Evolutionary conservation across 2,888 invertebrate species (phyloP), one percentile per base, ranked within the genome.

Genomic region (Nemotelus nigrinus): DNA sequence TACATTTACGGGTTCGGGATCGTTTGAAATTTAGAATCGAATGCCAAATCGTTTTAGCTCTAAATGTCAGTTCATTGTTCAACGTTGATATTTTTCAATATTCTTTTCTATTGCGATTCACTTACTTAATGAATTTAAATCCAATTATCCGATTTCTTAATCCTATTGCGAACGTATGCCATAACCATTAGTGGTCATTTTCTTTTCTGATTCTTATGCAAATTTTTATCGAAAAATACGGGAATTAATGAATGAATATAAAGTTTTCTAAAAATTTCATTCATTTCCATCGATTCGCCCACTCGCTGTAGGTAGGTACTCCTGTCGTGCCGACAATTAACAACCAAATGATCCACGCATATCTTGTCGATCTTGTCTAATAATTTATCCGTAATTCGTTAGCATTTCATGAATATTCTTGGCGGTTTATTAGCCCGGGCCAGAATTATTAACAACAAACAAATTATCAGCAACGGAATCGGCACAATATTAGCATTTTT

Each of bases 331-430:
- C 10, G n/a, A 8, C 8, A 47, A 47, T 45, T 65, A 25, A 63
- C 47, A 47, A 7, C 3, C 6, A 57, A 71, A 25, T 44, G 4
- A 43, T 55, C 41, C 43, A 53, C 50, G 50, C 50, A 68, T 44
- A 50, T 58, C 39, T 74, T 39, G 48, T 57, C 63, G 48, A 50
- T 41, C 7, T 4, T 7, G 44, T 48, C n/a, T 25, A 48, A 47
- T 74, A 48, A 63, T 63, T 72, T 72, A 60, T 58, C 47, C 25
- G 47, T 39, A 39, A 43, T 10, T 41, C 25, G 41, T 74, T 74
- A 41, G 74, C 74, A 74, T 74, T n/a, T 74, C 74, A 74, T 74
- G 74, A 74, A 74, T 74, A 74, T 74, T 74, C 74, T n/a, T 47
- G 6, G 44, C 58, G 5, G 4, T 48, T 63, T 57, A 57, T 45